Conservation (phyloP, 1,140 invertebrate genomes). For the Bombus vancouverensis region DNA sequence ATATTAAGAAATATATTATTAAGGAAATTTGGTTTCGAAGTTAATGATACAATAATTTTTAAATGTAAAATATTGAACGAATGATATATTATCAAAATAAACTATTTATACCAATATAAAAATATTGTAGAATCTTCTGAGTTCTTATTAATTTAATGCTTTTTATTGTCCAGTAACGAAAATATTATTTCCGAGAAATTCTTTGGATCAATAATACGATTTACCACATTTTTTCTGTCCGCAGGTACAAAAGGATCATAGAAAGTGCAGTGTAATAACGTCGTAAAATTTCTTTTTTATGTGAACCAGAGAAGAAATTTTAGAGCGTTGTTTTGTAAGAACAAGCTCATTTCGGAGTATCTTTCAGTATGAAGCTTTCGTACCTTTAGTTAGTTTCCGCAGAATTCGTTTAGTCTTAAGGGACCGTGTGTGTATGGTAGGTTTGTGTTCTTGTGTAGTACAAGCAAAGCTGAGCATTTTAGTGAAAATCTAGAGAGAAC, state of each 20-base stretch:
- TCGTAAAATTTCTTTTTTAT: background rate
- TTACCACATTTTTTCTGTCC: background rate
- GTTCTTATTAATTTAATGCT: no score
- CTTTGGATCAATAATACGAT: background rate
- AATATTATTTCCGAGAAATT: background rate
- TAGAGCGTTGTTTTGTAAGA: background rate
- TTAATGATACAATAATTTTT: no score
- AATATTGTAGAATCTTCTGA: no score
- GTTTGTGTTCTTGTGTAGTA: background rate
- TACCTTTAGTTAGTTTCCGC: constrained; percentile 14
- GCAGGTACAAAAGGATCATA: background rate
- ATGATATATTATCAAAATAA: no score
- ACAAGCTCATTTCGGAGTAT: constrained; percentile 25
- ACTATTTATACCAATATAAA: no score
- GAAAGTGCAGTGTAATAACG: background rate
- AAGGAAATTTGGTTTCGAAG: no score
- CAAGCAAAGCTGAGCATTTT: background rate
- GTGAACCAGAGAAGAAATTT: background rate
- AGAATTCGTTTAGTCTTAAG: constrained; percentile 22
- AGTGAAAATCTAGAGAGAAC: constrained; percentile 19
- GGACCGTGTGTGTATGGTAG: background rate
- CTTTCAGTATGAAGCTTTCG: background rate
- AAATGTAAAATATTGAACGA: no score
- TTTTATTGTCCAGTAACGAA: background rate
- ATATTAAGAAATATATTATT: background rate